Percentiles rank a stretch among this genome's conserved stretches.
Conservation (phyloP, 2,113 vertebrate genomes). For the Sinocyclocheilus anophthalmus region DNA sequence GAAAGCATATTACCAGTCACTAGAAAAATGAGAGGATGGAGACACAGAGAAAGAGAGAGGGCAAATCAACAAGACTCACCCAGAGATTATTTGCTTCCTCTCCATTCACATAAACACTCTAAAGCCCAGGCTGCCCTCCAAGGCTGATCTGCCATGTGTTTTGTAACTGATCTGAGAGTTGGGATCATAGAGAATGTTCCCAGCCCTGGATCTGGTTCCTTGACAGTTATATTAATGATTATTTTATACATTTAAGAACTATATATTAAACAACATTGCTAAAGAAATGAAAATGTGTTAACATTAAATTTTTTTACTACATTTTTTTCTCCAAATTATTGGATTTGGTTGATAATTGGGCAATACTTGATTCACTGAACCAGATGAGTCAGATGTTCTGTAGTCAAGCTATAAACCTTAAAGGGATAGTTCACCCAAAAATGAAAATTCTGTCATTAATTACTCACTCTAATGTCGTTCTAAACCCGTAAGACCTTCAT, state of each 20-base stretch:
- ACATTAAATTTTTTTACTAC: neutral
- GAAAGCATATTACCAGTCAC: neutral
- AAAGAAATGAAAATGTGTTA: neutral
- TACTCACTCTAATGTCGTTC: too few relatives aligned
- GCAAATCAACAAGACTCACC: neutral
- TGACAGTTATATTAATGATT: neutral
- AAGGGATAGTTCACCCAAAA: too few relatives aligned
- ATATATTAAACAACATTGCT: neutral
- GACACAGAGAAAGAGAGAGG: neutral
- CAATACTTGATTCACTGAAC: neutral
- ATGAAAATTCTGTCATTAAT: too few relatives aligned
- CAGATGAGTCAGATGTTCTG: neutral
- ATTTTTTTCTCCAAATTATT: neutral
- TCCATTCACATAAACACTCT: conserved; percentile 13
- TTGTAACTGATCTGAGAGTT: neutral
- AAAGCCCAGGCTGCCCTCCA: neutral
- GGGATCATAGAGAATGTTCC: neutral
- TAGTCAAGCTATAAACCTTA: neutral
- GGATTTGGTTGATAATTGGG: neutral
- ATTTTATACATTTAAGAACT: neutral
- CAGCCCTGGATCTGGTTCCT: neutral
- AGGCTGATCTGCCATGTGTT: conserved; percentile 1
- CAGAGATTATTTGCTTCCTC: neutral
- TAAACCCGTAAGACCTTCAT: too few relatives aligned
- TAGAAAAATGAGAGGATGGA: neutral